These are phyloP conservation scores for Phocoena sinus DNA, from an alignment of 2,113 vertebrate species.

Conservation along the genomic window DNA sequence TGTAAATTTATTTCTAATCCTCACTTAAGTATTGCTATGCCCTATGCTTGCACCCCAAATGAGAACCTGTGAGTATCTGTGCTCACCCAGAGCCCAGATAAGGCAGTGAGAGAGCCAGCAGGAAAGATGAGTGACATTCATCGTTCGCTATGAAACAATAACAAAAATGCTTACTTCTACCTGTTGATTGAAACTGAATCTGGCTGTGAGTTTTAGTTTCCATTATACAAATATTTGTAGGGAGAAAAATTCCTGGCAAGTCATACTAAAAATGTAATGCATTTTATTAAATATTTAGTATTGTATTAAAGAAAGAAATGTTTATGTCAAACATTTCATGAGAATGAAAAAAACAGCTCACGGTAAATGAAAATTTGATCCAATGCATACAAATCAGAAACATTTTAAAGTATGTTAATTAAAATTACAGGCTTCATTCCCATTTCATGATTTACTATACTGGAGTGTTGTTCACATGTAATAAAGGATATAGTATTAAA, in stretches of 20 bases:
- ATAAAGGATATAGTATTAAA: not conserved
- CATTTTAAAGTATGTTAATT: slow-evolving; percentile 47
- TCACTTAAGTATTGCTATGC: accelerated
- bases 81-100: too few species aligned
- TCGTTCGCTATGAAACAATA: too few species aligned
- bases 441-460: not conserved
- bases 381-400: not conserved
- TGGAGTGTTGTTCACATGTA: not conserved
- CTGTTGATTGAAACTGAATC: too few species aligned
- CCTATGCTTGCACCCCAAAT: accelerated
- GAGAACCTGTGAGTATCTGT: too few species aligned
- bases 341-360: not conserved
- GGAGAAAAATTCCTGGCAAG: not conserved
- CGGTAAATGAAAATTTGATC: not conserved
- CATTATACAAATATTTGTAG: not conserved
- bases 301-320: not conserved
- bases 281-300: not conserved
- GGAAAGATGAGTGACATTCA: too few species aligned
- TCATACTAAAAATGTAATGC: not conserved
- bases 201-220: not conserved
- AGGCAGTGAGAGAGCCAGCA: too few species aligned
- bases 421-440: slow-evolving; percentile 28
- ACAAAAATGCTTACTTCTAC: not conserved
- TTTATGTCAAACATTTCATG: not conserved
- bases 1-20: not conserved